Evolutionary conservation across 2,797 vertebrate genomes (phyloP), one percentile per base, ranked within the genome.

Genomic region (Hafferia zeledoni): DNA sequence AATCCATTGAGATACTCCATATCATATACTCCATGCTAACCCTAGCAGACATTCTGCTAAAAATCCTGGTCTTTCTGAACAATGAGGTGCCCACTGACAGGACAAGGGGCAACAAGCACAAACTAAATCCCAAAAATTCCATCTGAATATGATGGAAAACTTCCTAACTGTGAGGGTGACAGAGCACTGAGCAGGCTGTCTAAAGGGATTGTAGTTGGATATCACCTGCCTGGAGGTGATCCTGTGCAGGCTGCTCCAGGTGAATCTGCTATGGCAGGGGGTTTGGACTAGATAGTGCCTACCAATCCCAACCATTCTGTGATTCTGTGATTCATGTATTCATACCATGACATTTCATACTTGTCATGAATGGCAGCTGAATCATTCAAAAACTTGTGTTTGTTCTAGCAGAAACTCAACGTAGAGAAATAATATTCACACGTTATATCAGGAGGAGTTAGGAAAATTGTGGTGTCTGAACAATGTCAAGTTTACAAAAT

Each of bases 231-330:
- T 57, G 57, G 24, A 39, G 19, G 28, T 39, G n/a, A 25, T 50
- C 19, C 56, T 64, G 16, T 50, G 37, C 69, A 33, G 17, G 11
- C 24, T 83, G 56, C 43, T 63, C 17, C 44, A 44, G 24, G 17
- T 64, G 28, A 89, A 30, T 17, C 9, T 70, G 24, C 64, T 63
- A 33, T 44, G 44, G 11, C 0, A 0, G 6, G 19, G 5, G 3
- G 3, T 0, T 22, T 76, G 28, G 5, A 33, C 24, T 77, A 22
- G n/a, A 16, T 63, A 13, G 17, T 39, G 37, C 70, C 31, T 44
- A 56, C 14, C 20, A 39, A 25, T 24, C 7, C 24, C 27, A 49
- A 2, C 8, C 4, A 17, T 61, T 75, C 30, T 82, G 31, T 49
- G 18, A 43, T 55, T 89, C 17, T 63, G 13, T 83, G 50, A 57